These are phyloP conservation scores for Drosophila leonis DNA, from an alignment of 2,888 invertebrate species.

Conservation along the genomic window DNA sequence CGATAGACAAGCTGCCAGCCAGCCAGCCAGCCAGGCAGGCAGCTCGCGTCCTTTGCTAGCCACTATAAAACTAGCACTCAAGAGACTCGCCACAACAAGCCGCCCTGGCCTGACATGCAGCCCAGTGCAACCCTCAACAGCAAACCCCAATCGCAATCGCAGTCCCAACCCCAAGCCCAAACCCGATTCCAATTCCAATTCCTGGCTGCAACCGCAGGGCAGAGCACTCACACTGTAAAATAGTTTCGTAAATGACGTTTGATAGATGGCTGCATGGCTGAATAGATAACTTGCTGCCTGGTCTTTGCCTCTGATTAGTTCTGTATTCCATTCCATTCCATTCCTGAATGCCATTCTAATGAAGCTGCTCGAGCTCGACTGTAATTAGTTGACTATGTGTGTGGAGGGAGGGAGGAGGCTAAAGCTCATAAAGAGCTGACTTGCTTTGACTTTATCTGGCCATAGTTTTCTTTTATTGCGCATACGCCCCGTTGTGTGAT, in stretches of 20 bases:
- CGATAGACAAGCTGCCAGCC: conserved; percentile 56
- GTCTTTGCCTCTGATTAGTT: conserved; percentile 39
- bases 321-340: conserved; percentile 15
- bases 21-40: not conserved
- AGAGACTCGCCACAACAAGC: conserved; percentile 28
- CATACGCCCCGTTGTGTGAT: conserved; percentile 62
- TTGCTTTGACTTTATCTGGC: conserved; percentile 42
- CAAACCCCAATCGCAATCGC: not conserved
- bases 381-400: conserved; percentile 47
- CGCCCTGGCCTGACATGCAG: conserved; percentile 13
- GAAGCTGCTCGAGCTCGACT: conserved; percentile 34
- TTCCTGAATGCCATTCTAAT: conserved; percentile 51
- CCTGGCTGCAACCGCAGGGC: conserved; percentile 48
- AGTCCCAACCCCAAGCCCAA: not conserved
- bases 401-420: not conserved
- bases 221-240: conserved; percentile 41
- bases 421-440: conserved; percentile 41
- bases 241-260: conserved; percentile 64
- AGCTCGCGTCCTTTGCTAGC: not conserved
- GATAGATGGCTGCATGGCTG: conserved; percentile 50
- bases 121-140: conserved; percentile 17
- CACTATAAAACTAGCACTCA: conserved; percentile 30
- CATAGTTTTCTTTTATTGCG: conserved; percentile 46
- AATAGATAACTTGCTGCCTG: conserved; percentile 9
- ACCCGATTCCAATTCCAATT: conserved; percentile 23